Base-by-base conservation (phyloP, 2,888 invertebrate species). In the Pachycephus smyrnensis region DNA sequence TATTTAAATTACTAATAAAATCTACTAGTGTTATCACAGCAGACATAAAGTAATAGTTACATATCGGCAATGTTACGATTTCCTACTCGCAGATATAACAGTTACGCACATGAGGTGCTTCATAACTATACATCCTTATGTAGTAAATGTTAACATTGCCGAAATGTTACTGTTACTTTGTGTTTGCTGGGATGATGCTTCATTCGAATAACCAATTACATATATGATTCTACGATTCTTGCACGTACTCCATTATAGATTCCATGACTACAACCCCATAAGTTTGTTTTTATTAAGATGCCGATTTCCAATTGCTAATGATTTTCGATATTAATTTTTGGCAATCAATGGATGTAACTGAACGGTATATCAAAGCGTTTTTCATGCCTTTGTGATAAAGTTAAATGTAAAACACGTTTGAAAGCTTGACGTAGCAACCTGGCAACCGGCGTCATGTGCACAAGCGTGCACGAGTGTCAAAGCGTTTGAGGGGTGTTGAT, bases 401-500 rank as follows among this genome's bases (percentile, higher is more conserved):
- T 55, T 55, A 55, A 23, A 55, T 23, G 23, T 55, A 55, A 55
- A 23, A 55, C 30, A 71, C 71, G 30, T 71, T 32, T 71, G 30
- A 35, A 71, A 31, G 30, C 71, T 71, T 30, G 55, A 23, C 23
- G 55, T 23, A 55, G 71, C 71, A 71, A 23, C 32, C 30, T 23
- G 71, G 71, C 71, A 30, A 30, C 71, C 55, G n/a, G 71, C 23
- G 30, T 33, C 30, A 30, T 71, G 33, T 71, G 71, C 33, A 55
- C 55, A 35, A 71, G 71, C 33, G 71, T 71, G 32, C 31, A 30
- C 12, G 71, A 15, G 31, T 32, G 71, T 32, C 74, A 36, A 74
- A 74, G 74, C 74, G 74, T 36, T 74, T 74, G 74, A 74, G 35
- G 74, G 74, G 74, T 37, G 37, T 35, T 74, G 30, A 74, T 74